Conservation (phyloP, 23 tunicate species). For the Trididemnum clinides region DNA sequence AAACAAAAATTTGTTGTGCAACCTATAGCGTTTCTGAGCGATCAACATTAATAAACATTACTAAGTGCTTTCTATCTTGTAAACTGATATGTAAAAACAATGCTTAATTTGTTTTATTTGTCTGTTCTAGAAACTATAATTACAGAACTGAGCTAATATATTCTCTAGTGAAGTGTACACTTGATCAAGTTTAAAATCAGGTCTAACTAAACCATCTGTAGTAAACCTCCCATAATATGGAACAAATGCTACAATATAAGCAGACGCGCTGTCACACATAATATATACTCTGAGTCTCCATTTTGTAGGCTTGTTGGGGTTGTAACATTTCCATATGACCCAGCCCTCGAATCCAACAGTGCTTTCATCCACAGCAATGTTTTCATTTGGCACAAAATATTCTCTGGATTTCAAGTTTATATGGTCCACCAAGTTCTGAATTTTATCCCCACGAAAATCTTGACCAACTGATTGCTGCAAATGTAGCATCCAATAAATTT, state of each 20-base stretch:
- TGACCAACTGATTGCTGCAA: constrained; percentile 23
- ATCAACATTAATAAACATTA: too few relatives aligned
- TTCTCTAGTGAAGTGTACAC: too few relatives aligned
- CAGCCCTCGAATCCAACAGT: constrained; percentile 36
- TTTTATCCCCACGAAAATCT: constrained; percentile 17
- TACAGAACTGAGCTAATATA: too few relatives aligned
- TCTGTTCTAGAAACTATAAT: too few relatives aligned
- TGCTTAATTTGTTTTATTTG: too few relatives aligned
- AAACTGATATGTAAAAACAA: too few relatives aligned
- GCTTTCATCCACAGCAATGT: constrained; percentile 28
- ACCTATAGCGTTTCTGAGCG: too few relatives aligned
- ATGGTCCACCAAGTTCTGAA: constrained; percentile 36
- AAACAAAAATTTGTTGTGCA: too few relatives aligned
- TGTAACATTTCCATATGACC: constrained; percentile 28
- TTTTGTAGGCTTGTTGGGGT: constrained; percentile 40
- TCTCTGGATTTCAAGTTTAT: constrained; percentile 14
- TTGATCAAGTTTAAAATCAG: too few relatives aligned
- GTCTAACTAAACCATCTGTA: constrained; percentile 17
- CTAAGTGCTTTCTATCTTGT: too few relatives aligned
- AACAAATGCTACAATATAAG: constrained; percentile 26
- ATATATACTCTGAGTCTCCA: constrained; percentile 20
- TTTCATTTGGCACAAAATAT: constrained; percentile 40
- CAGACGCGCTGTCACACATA: constrained; percentile 25
- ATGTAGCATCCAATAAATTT: constrained; percentile 34
- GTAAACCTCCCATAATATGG: constrained; percentile 14